Base-by-base conservation (phyloP, 2,888 invertebrate genomes). In the Cosmorhoe ocellata region DNA sequence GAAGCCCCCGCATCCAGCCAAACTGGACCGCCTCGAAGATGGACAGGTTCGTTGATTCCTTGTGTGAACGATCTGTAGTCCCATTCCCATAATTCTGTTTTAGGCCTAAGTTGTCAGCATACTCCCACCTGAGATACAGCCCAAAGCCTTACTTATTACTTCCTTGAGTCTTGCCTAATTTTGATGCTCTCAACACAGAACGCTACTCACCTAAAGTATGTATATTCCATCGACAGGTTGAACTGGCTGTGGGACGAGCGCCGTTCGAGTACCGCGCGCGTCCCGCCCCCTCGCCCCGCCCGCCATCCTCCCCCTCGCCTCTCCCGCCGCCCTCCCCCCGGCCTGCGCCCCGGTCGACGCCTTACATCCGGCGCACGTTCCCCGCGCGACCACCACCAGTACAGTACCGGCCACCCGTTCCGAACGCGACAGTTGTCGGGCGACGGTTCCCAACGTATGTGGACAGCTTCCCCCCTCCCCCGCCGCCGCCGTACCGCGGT, bases 21-120 rank as follows among this genome's bases (percentile, higher is more conserved):
- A 87, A 63, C 63, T 87, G 46, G 89, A 88, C 39, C 63, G 85
- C 42, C 67, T 85, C 11, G 84, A 87, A 30, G 85, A 87, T 60
- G 81, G 81, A 53, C 88, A 88, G 82, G 87, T 86, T 5, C 5
- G 24, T 24, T 1, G 7, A 24, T 24, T 24, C 24, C 4, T 24
- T 5, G 18, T 3, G 2, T 3, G 18, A 18, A 18, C 18, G 18
- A 3, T 5, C 18, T 18, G 3, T 2, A 18, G 5, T 18, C 5
- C 5, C 5, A 18, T 18, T 18, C n/a, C n/a, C n/a, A n/a, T n/a
- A n/a, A n/a, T n/a, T n/a, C n/a, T n/a, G n/a, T n/a, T n/a, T n/a
- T n/a, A n/a, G n/a, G n/a, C n/a, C n/a, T n/a, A n/a, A n/a, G n/a
- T n/a, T n/a, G n/a, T n/a, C n/a, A n/a, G n/a, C n/a, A n/a, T n/a